phyloP scores from a whole-genome alignment of 2,888 invertebrate genomes.

The Lissocephala sabroskyi region DNA sequence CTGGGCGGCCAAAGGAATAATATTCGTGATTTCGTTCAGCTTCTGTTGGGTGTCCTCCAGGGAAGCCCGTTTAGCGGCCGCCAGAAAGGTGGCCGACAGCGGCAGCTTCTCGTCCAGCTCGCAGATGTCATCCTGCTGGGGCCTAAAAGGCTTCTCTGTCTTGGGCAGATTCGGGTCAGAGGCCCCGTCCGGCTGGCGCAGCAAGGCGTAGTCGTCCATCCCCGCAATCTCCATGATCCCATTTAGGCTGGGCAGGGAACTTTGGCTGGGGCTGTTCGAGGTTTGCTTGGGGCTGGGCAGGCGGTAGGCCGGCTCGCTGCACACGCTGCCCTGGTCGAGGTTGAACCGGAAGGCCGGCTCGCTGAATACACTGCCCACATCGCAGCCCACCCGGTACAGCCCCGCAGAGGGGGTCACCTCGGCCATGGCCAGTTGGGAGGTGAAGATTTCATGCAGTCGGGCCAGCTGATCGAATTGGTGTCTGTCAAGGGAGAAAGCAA shows the following conservation, averaged over 20 bases:
- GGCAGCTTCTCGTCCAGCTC: slow-evolving; percentile 62
- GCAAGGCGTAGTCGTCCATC: slow-evolving; percentile 78
- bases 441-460: slow-evolving; percentile 85
- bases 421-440: slow-evolving; percentile 84
- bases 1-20: slow-evolving; percentile 66
- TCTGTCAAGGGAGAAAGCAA: no score
- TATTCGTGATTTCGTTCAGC: slow-evolving; percentile 49
- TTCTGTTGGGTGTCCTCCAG: slow-evolving; percentile 58
- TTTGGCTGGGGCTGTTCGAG: slow-evolving; percentile 72
- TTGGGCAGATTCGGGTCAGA: slow-evolving; percentile 88
- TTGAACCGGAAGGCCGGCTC: slow-evolving; percentile 72
- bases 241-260: slow-evolving; percentile 76
- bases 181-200: slow-evolving; percentile 92
- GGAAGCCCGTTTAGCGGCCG: slow-evolving; percentile 58
- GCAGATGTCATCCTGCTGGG: slow-evolving; percentile 64
- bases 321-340: slow-evolving; percentile 83
- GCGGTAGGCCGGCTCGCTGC: slow-evolving; percentile 87
- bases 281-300: slow-evolving; percentile 73
- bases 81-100: slow-evolving; percentile 31
- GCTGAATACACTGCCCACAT: slow-evolving; percentile 72
- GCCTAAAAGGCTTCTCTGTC: slow-evolving; percentile 65
- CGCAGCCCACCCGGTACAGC: slow-evolving; percentile 74
- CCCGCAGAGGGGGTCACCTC: slow-evolving; percentile 76
- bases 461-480: slow-evolving; percentile 85
- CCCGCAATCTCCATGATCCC: slow-evolving; percentile 77